These are phyloP conservation scores for Euura lappo DNA, from an alignment of 1,140 invertebrate genomes.

Conservation along the genomic window DNA sequence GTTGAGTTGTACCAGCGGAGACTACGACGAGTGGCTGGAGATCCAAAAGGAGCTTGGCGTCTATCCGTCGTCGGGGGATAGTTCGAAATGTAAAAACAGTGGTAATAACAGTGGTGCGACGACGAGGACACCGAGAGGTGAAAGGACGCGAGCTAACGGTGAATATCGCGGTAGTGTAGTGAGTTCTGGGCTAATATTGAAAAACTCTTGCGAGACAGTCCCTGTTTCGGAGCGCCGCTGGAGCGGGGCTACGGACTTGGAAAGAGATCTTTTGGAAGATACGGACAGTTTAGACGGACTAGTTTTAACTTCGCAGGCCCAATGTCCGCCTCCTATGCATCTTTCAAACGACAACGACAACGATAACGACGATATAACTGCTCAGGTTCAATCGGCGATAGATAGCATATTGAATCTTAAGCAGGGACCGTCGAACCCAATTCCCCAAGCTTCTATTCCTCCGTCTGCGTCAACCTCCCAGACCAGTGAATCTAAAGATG, in stretches of 20 bases:
- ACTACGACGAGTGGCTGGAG: constrained; percentile 73
- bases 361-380: constrained; percentile 70
- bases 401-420: constrained; percentile 79
- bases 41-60: constrained; percentile 71
- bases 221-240: constrained; percentile 36
- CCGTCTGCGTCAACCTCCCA: constrained; percentile 20
- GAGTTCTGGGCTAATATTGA: constrained; percentile 23
- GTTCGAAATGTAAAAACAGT: constrained; percentile 49
- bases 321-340: constrained; percentile 33
- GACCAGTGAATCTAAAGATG: constrained; percentile 48
- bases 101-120: constrained; percentile 30
- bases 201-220: constrained; percentile 36
- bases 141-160: constrained; percentile 54
- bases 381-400: constrained; percentile 79
- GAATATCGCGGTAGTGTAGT: constrained; percentile 38
- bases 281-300: constrained; percentile 53
- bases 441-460: constrained; percentile 24
- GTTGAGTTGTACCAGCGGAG: constrained; percentile 52
- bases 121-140: constrained; percentile 27
- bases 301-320: constrained; percentile 49
- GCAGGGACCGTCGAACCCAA: constrained; percentile 51
- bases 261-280: constrained; percentile 54
- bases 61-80: constrained; percentile 48
- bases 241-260: constrained; percentile 50
- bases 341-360: constrained; percentile 39